Percentiles rank a stretch among this genome's conserved stretches.
phyloP scores from a whole-genome alignment of 2,888 invertebrate species.

The Anthrax anthrax region DNA sequence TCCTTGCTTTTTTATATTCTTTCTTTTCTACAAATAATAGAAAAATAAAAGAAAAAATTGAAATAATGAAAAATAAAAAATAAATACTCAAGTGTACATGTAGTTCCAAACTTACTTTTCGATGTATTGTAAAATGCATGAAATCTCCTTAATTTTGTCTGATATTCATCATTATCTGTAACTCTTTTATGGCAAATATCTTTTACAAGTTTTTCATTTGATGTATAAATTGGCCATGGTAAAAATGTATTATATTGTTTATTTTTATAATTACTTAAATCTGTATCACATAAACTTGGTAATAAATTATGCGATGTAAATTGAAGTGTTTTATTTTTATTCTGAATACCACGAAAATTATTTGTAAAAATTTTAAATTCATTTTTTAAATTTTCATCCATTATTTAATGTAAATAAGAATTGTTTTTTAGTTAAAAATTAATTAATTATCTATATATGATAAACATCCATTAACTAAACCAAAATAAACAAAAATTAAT shows the following conservation, averaged over 20 bases:
- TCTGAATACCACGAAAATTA: too few relatives aligned
- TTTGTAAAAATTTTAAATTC: too few relatives aligned
- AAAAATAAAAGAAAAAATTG: background rate
- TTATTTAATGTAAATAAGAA: too few relatives aligned
- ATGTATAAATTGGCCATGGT: conserved; percentile 15
- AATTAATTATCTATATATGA: too few relatives aligned
- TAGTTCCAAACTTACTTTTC: conserved; percentile 12
- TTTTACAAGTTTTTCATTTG: conserved; percentile 5
- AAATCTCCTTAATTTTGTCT: conserved; percentile 5
- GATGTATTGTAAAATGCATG: conserved; percentile 11
- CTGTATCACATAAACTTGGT: background rate
- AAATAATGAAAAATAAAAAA: background rate
- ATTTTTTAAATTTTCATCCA: too few relatives aligned
- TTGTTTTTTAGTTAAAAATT: too few relatives aligned
- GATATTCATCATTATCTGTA: conserved; percentile 9
- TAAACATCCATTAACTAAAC: too few relatives aligned
- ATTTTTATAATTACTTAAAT: background rate
- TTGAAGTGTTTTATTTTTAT: background rate
- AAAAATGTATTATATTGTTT: background rate
- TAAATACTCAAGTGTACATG: too few relatives aligned
- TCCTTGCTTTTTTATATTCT: conserved; percentile 11
- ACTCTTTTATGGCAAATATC: conserved; percentile 18
- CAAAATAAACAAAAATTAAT: too few relatives aligned
- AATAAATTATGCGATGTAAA: background rate
- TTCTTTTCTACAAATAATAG: conserved; percentile 12